phyloP scores from a whole-genome alignment of 2,797 vertebrate genomes.

The Oophaga sylvatica region DNA sequence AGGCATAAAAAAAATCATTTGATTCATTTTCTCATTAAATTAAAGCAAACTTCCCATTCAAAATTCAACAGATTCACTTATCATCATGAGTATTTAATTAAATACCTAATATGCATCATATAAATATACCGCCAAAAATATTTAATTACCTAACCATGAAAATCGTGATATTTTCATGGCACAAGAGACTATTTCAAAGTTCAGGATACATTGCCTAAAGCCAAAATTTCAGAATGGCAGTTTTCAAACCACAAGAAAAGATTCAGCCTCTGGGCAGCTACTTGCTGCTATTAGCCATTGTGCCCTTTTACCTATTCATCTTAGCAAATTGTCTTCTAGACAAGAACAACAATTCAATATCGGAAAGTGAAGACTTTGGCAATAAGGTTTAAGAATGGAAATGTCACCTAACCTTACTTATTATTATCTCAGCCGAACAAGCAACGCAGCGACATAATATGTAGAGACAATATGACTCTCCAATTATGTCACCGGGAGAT shows the following conservation, averaged over 20 bases:
- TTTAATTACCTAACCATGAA: constrained; percentile 13
- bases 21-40: too few species aligned
- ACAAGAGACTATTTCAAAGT: constrained; percentile 36
- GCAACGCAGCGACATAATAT: constrained; percentile 6
- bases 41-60: too few species aligned
- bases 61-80: too few species aligned
- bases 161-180: neutral
- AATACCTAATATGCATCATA: neutral
- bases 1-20: too few species aligned
- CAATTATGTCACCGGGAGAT: constrained; percentile 24
- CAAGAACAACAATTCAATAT: constrained; percentile 34
- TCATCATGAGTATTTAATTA: too few species aligned
- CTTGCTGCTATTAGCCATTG: constrained; percentile 41
- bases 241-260: constrained; percentile 43
- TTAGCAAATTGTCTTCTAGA: constrained; percentile 22
- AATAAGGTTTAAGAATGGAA: constrained; percentile 11
- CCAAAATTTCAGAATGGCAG: constrained; percentile 27
- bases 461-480: constrained; percentile 25
- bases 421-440: neutral
- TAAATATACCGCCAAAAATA: neutral
- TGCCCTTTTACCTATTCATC: constrained; percentile 44
- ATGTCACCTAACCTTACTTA: constrained; percentile 21
- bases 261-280: constrained; percentile 48
- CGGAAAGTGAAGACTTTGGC: constrained; percentile 17
- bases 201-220: constrained; percentile 46